Evolutionary conservation across 2,888 invertebrate species (phyloP).

Genomic region (Acanthosepion pharaonis): DNA sequence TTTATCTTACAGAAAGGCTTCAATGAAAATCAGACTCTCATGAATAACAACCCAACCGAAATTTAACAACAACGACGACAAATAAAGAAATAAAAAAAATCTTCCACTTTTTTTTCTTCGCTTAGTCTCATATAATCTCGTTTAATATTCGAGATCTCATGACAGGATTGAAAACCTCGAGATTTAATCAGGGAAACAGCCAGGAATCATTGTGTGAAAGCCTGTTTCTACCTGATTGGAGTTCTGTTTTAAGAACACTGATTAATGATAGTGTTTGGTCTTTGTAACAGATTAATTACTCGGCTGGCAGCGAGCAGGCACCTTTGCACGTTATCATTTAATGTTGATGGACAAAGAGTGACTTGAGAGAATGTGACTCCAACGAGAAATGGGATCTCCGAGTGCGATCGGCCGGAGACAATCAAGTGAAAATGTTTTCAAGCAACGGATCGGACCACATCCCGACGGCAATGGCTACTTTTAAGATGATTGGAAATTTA

Average conservation of each 20-base stretch:
- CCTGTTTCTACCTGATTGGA: neutral
- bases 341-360: neutral
- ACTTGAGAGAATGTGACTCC: neutral
- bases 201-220: neutral
- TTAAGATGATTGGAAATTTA: neutral
- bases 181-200: neutral
- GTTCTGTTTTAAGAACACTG: neutral
- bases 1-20: neutral
- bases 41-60: too few relatives aligned
- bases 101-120: too few relatives aligned
- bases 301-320: neutral
- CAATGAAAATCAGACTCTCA: neutral
- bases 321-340: neutral
- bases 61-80: too few relatives aligned
- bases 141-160: neutral
- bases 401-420: neutral
- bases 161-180: neutral
- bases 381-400: neutral
- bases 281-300: conserved; percentile 18
- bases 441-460: neutral
- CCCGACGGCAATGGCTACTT: neutral
- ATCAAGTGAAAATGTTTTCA: neutral
- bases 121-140: neutral
- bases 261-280: neutral
- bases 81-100: too few relatives aligned